phyloP scores from a whole-genome alignment of 2,797 vertebrate species.

The Scolopax rusticola region DNA sequence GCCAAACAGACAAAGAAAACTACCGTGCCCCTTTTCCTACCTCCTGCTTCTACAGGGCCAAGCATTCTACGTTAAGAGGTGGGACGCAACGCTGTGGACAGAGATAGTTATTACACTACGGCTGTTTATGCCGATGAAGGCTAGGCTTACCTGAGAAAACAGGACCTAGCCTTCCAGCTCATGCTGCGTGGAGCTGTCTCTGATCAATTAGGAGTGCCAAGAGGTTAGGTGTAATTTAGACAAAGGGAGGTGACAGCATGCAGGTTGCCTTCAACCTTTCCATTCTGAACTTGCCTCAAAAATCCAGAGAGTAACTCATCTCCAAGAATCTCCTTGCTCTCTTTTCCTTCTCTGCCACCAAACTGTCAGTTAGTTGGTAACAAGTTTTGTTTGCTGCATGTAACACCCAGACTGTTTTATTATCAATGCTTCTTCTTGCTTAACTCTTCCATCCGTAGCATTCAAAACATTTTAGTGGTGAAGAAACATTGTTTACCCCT shows the following conservation, averaged over 20 bases:
- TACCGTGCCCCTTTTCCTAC: constrained; percentile 50
- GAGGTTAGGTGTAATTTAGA: constrained; percentile 27
- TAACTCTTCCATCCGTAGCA: neutral
- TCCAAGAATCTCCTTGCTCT: neutral
- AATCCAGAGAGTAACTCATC: neutral
- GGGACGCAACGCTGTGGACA: constrained; percentile 6
- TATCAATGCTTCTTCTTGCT: neutral
- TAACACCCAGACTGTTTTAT: neutral
- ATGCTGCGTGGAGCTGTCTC: neutral
- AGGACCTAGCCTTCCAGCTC: neutral
- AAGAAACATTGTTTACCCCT: constrained; percentile 2
- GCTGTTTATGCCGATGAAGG: neutral
- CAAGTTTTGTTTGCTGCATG: neutral
- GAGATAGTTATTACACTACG: neutral
- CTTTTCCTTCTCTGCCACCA: neutral
- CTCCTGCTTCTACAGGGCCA: constrained; percentile 55
- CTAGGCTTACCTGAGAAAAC: neutral
- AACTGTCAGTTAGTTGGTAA: neutral
- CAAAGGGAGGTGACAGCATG: constrained; percentile 51
- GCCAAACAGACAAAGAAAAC: constrained; percentile 85
- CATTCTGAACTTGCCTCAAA: neutral
- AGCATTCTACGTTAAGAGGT: constrained; percentile 70
- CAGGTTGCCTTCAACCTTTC: constrained; percentile 7
- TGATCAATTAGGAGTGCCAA: neutral
- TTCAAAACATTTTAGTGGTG: neutral